Base-by-base conservation (phyloP, 2,113 vertebrate species). In the Phodopus roborovskii region DNA sequence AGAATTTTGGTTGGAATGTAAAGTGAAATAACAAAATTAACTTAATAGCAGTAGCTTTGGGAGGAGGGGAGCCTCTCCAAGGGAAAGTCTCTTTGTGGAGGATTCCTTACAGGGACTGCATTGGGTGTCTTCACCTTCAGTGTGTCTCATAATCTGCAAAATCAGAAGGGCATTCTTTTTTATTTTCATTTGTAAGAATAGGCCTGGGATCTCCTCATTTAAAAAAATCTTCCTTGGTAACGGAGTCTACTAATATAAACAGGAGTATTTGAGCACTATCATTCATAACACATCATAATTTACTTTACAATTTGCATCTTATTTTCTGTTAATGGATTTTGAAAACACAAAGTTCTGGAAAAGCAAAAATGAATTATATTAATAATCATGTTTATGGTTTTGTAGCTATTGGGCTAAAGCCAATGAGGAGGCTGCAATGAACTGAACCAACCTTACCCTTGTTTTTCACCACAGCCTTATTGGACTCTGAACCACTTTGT, bases 101-200 rank as follows among this genome's bases (percentile, higher is more conserved):
- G 64, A 24, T 48, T 48, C 12, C 39, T 96, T 50, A 33, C 11
- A 75, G 7, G 16, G 3, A 45, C 1, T 36, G 0, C 15, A 9
- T 1, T 83, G 0, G 2, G 26, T 60, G 20, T 26, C 36, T 48
- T 3, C 42, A 70, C 7, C 33, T 64, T 62, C 9, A 0, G 7
- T 56, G 28, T 9, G 50, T 87, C 48, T 60, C 53, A 56, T 33
- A 13, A 89, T 36, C 1, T 66, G 53, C 42, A 92, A 92, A 95
- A 68, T 79, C 20, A 91, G 56, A 90, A 85, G 26, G 28, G 4
- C 13, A 62, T 30, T 11, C 20, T 75, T n/a, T 66, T 66, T 92
- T 74, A 6, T 45, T 77, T 68, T 82, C 60, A 88, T 62, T 82
- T 94, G 74, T 45, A 81, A 94, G 48, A 91, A 95, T 36, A 5